Percentiles rank a stretch among this genome's conserved stretches.
These are phyloP conservation scores for Malthinus seriepunctatus DNA, from an alignment of 2,888 invertebrate genomes.

Conservation along the genomic window DNA sequence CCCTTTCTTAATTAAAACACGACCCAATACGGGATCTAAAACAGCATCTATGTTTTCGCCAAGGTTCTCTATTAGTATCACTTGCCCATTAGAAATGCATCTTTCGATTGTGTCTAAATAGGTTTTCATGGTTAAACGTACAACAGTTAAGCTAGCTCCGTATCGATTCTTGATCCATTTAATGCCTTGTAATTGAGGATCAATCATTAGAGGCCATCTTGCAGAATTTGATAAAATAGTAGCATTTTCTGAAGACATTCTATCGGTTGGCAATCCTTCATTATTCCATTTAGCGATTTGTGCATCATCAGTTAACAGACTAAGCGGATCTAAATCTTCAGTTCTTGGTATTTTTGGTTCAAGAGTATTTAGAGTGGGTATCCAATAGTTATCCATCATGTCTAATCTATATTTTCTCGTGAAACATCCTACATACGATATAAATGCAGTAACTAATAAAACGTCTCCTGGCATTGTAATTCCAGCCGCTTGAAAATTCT, in stretches of 20 bases:
- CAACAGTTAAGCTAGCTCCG: conserved; percentile 70
- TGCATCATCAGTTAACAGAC: conserved; percentile 90
- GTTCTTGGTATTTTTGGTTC: conserved; percentile 79
- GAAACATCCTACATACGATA: conserved; percentile 94
- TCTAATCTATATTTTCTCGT: conserved; percentile 80
- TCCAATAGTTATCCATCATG: conserved; percentile 78
- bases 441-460: conserved; percentile 86
- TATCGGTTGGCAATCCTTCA: conserved; percentile 87
- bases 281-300: conserved; percentile 94
- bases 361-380: conserved; percentile 74
- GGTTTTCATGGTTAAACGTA: conserved; percentile 80
- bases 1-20: conserved; percentile 88
- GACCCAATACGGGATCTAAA: conserved; percentile 83
- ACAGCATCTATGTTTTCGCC: conserved; percentile 89
- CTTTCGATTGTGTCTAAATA: conserved; percentile 84
- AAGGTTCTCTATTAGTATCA: conserved; percentile 86
- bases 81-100: conserved; percentile 66
- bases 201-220: conserved; percentile 94
- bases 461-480: conserved; percentile 87
- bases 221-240: conserved; percentile 88
- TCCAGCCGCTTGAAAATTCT: conserved; percentile 70
- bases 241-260: conserved; percentile 95
- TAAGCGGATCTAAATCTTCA: conserved; percentile 76
- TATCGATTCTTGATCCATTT: conserved; percentile 95
- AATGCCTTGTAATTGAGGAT: conserved; percentile 87